These are phyloP conservation scores for Athene noctua DNA, from an alignment of 2,113 vertebrate species.

Conservation along the genomic window DNA sequence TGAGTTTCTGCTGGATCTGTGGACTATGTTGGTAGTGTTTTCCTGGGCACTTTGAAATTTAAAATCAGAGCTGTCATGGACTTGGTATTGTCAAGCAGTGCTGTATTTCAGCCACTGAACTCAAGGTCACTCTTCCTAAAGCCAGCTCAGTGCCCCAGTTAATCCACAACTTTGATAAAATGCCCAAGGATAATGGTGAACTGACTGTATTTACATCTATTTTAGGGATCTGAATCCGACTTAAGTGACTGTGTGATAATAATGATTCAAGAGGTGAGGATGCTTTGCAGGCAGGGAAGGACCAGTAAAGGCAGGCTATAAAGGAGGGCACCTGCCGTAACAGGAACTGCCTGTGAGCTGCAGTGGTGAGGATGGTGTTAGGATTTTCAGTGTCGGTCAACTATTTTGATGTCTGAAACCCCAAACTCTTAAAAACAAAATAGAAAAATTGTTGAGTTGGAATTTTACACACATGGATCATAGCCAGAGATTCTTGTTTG, in stretches of 20 bases:
- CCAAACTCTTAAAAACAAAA: not conserved
- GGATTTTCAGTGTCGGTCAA: not conserved
- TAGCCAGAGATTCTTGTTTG: not conserved
- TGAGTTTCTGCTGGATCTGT: not conserved
- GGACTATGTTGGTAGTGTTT: not conserved
- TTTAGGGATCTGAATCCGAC: conserved; percentile 44
- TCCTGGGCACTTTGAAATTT: not conserved
- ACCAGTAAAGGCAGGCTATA: not conserved
- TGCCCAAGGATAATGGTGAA: not conserved
- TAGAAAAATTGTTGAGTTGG: not conserved
- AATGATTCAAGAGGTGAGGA: not conserved
- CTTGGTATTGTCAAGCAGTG: not conserved
- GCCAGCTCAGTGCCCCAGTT: conserved; percentile 4
- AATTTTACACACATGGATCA: not conserved
- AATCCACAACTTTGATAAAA: conserved; percentile 49
- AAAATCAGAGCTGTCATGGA: not conserved
- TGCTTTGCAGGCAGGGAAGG: not conserved
- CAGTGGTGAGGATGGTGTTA: not conserved
- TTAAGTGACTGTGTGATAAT: conserved; percentile 24
- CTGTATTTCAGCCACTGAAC: not conserved
- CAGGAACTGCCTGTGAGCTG: not conserved
- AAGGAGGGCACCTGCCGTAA: not conserved
- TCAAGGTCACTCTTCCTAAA: conserved; percentile 31
- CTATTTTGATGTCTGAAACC: not conserved
- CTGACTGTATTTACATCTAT: conserved; percentile 26